Evolutionary conservation across 1,140 invertebrate genomes (phyloP), one percentile per base, ranked within the genome.

Genomic region (Scylla paramamosain): DNA sequence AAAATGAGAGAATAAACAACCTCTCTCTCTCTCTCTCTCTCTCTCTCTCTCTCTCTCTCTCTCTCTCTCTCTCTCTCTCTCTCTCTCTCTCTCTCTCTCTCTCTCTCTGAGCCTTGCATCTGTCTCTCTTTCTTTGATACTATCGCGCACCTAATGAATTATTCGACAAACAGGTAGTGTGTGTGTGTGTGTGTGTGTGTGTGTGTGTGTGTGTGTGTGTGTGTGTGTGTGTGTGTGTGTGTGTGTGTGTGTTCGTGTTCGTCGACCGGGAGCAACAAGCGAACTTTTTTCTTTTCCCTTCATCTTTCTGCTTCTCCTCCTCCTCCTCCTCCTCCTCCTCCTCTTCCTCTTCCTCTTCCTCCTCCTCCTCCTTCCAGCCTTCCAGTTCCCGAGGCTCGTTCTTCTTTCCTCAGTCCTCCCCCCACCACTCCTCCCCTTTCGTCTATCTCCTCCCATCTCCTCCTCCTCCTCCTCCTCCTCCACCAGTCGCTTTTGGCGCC

Each of bases 401-500:
- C 84, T 87, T 77, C 67, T 28, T n/a, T n/a, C 59, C 48, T 32
- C 82, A 16, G 31, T 46, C 28, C 88, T 87, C 25, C 25, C 29
- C 93, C 25, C n/a, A n/a, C 39, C 67, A 82, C 59, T 31, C 12
- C 52, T n/a, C 88, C 82, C 82, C 88, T 52, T 86, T 83, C 46
- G 2, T 25, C 48, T 48, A 29, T 8, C 0, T 7, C 14, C 25
- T 59, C 87, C 93, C 29, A 86, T 46, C 25, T 28, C 59, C 52
- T 20, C 12, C 31, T 31, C 29, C 39, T 12, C 59, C 83, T 48
- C 52, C 93, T 25, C 39, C 32, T 52, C 93, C 46, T 45, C 16
- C 88, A 83, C 93, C 77, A 94, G 93, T 59, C 87, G 90, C 93
- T 59, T 94, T 94, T 94, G 93, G 93, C 93, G 93, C 93, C 93